phyloP scores from a whole-genome alignment of 2,888 invertebrate species.

The Malacosoma neustria region DNA sequence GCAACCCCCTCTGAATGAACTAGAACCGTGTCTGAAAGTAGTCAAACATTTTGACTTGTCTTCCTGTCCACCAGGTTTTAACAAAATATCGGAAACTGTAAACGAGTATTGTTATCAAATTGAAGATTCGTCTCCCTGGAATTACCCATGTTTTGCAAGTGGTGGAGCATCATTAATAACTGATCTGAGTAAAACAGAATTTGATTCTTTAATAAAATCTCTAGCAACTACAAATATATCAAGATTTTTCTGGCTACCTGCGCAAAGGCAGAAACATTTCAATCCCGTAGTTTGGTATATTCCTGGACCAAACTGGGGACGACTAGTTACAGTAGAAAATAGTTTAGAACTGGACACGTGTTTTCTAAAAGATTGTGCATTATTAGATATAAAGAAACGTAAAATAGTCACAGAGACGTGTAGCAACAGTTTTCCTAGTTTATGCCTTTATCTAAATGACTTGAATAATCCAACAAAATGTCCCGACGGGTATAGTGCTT shows the following conservation, averaged over 20 bases:
- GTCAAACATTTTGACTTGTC: conserved; percentile 32
- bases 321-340: conserved; percentile 22
- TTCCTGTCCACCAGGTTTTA: conserved; percentile 47
- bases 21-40: conserved; percentile 36
- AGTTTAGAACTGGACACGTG: conserved; percentile 22
- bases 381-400: conserved; percentile 35
- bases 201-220: conserved; percentile 32
- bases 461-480: conserved; percentile 44
- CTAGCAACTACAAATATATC: conserved; percentile 31
- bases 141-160: conserved; percentile 49
- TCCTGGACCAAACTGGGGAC: conserved; percentile 62
- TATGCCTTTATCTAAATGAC: conserved; percentile 55
- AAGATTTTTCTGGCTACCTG: conserved; percentile 66
- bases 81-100: conserved; percentile 34
- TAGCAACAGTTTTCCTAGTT: conserved; percentile 35
- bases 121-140: conserved; percentile 33
- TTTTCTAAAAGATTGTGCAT: conserved; percentile 42
- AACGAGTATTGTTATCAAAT: conserved; percentile 50
- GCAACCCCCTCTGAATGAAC: conserved; percentile 32
- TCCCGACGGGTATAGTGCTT: conserved; percentile 47
- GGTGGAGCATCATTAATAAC: conserved; percentile 54
- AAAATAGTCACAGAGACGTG: conserved; percentile 40
- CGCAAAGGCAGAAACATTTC: conserved; percentile 46
- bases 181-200: conserved; percentile 36
- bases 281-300: conserved; percentile 59